phyloP scores from a whole-genome alignment of 1,140 invertebrate species.

The Acarapis woodi region DNA sequence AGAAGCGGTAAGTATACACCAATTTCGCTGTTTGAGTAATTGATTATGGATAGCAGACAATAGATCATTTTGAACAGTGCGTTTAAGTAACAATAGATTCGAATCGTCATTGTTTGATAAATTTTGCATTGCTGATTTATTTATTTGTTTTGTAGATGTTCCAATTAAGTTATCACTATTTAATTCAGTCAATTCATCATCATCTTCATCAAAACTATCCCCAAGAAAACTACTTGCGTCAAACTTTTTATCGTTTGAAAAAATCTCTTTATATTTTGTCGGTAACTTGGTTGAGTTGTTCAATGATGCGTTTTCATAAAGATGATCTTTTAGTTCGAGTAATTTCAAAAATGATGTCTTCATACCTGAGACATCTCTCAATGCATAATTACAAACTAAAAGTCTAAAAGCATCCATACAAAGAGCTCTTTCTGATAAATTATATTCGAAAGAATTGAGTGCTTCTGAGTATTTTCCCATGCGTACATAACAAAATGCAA shows the following conservation, averaged over 20 bases:
- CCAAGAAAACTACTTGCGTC: too few species aligned
- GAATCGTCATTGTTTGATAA: too few species aligned
- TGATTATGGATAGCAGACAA: slow-evolving; percentile 6
- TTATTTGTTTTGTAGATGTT: too few species aligned
- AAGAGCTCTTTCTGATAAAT: slow-evolving; percentile 76
- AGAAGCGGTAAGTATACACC: slow-evolving; percentile 56
- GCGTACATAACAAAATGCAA: slow-evolving; percentile 74
- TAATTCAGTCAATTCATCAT: slow-evolving; percentile 35
- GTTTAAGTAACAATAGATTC: too few species aligned
- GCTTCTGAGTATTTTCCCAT: slow-evolving; percentile 89
- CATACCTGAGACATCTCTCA: slow-evolving; percentile 78
- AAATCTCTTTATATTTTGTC: too few species aligned
- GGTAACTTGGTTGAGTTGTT: background rate
- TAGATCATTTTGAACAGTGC: slow-evolving; percentile 9
- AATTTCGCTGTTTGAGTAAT: slow-evolving; percentile 40
- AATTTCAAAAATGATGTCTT: slow-evolving; percentile 67
- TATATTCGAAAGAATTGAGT: slow-evolving; percentile 81
- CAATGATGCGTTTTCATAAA: slow-evolving; percentile 26
- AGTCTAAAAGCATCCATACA: slow-evolving; percentile 40
- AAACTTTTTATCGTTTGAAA: too few species aligned
- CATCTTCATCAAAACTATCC: slow-evolving; percentile 23
- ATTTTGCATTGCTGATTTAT: too few species aligned
- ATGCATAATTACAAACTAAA: slow-evolving; percentile 66
- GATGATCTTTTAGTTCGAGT: slow-evolving; percentile 50
- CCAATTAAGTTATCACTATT: slow-evolving; percentile 46